A percentile compares a stretch with the other conserved stretches of the same genome.
Conservation (phyloP, 2,797 vertebrate genomes). For the Sebastes cheni region DNA sequence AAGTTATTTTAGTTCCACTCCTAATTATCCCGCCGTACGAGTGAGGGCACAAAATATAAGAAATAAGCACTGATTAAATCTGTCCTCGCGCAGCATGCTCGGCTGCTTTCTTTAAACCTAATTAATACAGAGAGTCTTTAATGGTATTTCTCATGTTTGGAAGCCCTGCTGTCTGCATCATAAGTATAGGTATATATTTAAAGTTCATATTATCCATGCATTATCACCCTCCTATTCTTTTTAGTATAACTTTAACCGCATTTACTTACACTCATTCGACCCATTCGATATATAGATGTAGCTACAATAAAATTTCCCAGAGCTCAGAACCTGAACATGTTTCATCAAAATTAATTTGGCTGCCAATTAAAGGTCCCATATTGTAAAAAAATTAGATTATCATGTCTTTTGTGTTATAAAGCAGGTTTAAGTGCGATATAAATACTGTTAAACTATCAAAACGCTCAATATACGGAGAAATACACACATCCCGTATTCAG, state of each 20-base stretch:
- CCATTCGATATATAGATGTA: no score
- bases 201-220: background rate
- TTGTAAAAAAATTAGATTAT: no score
- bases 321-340: no score
- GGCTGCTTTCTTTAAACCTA: slow-evolving; percentile 4
- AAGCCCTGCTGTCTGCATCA: background rate
- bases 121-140: background rate
- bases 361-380: no score
- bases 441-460: no score
- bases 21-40: background rate
- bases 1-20: background rate
- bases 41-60: background rate
- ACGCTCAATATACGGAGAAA: fast-evolving
- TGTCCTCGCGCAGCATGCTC: background rate
- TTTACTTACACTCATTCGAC: background rate
- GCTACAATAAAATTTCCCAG: no score
- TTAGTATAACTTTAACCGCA: background rate
- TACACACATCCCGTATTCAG: no score
- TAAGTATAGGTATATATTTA: background rate
- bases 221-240: background rate
- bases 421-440: no score
- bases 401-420: no score
- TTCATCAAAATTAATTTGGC: no score
- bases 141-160: background rate
- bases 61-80: slow-evolving; percentile 11